Evolutionary conservation across 2,113 vertebrate species (phyloP).

Genomic region (Salvelinus fontinalis): DNA sequence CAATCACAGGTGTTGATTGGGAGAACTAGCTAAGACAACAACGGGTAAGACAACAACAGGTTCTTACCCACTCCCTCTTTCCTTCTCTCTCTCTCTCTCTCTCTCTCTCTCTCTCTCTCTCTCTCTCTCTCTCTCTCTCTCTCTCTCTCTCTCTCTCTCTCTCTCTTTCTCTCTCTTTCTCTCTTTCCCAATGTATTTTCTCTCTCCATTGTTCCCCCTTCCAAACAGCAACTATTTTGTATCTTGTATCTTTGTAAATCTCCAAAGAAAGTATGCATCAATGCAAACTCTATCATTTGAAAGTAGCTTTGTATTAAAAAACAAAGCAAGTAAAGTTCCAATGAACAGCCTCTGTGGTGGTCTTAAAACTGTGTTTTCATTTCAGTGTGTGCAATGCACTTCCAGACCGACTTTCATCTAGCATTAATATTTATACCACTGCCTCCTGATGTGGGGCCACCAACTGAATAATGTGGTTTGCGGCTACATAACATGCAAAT

Average conservation of each 20-base stretch:
- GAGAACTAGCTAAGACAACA: too few relatives aligned
- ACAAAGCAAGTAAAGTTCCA: too few relatives aligned
- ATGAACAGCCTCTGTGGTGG: neutral
- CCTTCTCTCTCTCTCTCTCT: neutral
- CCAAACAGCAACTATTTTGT: neutral
- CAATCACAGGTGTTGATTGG: too few relatives aligned
- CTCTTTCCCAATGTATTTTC: neutral
- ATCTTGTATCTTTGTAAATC: too few relatives aligned
- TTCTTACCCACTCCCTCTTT: neutral
- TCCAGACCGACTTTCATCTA: neutral
- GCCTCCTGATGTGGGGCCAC: constrained; percentile 36
- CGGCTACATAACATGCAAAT: constrained; percentile 4
- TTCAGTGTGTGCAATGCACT: neutral
- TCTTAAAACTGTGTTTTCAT: neutral
- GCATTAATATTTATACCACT: constrained; percentile 46
- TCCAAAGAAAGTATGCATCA: too few relatives aligned
- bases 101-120: neutral
- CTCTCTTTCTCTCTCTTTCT: neutral
- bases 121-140: too few relatives aligned
- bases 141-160: neutral
- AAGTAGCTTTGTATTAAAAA: too few relatives aligned
- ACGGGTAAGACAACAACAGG: too few relatives aligned
- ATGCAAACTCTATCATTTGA: too few relatives aligned
- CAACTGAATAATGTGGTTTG: constrained; percentile 52
- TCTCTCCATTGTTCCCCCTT: neutral